phyloP scores from a whole-genome alignment of 2,797 vertebrate genomes.

The Poecilia gillii region DNA sequence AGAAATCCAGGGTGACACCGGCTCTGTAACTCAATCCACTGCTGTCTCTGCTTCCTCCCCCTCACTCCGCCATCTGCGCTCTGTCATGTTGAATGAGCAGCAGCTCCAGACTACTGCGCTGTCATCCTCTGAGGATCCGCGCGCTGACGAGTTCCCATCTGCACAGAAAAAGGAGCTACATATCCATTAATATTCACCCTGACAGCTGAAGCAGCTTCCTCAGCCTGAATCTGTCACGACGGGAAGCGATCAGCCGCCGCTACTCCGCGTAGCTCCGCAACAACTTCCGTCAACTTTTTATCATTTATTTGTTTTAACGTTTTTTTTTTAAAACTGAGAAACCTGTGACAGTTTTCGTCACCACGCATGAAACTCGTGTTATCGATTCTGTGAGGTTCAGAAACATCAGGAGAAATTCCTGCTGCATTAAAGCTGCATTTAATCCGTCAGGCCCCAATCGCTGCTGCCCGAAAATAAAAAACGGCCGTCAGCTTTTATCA shows the following conservation, averaged over 20 bases:
- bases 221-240: slow-evolving; percentile 34
- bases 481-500: neutral
- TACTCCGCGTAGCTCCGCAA: neutral
- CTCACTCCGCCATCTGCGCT: slow-evolving; percentile 57
- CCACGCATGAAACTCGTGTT: neutral
- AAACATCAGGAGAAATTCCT: neutral
- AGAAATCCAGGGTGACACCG: slow-evolving; percentile 64
- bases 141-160: slow-evolving; percentile 46
- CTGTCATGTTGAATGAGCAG: slow-evolving; percentile 62
- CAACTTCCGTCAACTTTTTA: neutral
- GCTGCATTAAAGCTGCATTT: neutral
- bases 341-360: neutral
- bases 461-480: neutral
- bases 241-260: neutral
- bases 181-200: slow-evolving; percentile 38
- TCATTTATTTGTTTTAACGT: slow-evolving; percentile 3
- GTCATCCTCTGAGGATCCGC: slow-evolving; percentile 7
- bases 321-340: neutral
- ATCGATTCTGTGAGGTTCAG: neutral
- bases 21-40: slow-evolving; percentile 57
- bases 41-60: slow-evolving; percentile 8
- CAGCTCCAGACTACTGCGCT: slow-evolving; percentile 32
- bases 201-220: slow-evolving; percentile 38
- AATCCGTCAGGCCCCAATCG: neutral
- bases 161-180: slow-evolving; percentile 32